Percentiles rank a stretch among this genome's conserved stretches.
These are phyloP conservation scores for Gymnosoma rotundatum DNA, from an alignment of 2,888 invertebrate species.

Conservation along the genomic window DNA sequence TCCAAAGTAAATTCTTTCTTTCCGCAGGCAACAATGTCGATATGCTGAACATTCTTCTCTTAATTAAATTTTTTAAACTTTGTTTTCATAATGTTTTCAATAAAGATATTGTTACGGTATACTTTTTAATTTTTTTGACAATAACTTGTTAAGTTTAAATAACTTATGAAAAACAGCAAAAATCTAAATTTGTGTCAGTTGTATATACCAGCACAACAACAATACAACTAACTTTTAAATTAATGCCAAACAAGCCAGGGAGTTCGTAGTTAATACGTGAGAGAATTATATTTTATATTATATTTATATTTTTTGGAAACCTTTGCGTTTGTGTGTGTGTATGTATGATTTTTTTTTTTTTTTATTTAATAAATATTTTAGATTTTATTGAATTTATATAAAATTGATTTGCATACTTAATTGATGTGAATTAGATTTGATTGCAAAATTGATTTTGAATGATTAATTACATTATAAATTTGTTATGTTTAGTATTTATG, in stretches of 20 bases:
- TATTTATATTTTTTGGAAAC: neutral
- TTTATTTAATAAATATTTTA: neutral
- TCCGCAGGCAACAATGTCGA: too few relatives aligned
- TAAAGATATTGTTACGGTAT: too few relatives aligned
- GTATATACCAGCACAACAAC: conserved; percentile 8
- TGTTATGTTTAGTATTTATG: conserved; percentile 7
- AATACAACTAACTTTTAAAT: conserved; percentile 24
- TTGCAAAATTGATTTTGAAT: conserved; percentile 64
- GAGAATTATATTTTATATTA: conserved; percentile 12
- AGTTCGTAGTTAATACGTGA: conserved; percentile 6
- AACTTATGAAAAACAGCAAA: neutral
- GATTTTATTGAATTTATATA: conserved; percentile 62
- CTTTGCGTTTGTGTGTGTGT: neutral
- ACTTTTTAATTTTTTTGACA: neutral
- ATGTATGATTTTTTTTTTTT: neutral
- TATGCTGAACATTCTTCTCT: too few relatives aligned
- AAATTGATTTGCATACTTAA: conserved; percentile 68
- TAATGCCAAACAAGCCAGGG: neutral
- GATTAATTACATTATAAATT: conserved; percentile 50
- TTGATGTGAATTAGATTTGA: conserved; percentile 67
- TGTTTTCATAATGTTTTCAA: too few relatives aligned
- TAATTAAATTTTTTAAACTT: too few relatives aligned
- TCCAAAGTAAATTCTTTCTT: too few relatives aligned
- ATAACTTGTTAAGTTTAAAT: neutral
- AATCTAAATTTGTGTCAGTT: neutral